These are phyloP conservation scores for Agapostemon virescens DNA, from an alignment of 2,888 invertebrate genomes.

Conservation along the genomic window DNA sequence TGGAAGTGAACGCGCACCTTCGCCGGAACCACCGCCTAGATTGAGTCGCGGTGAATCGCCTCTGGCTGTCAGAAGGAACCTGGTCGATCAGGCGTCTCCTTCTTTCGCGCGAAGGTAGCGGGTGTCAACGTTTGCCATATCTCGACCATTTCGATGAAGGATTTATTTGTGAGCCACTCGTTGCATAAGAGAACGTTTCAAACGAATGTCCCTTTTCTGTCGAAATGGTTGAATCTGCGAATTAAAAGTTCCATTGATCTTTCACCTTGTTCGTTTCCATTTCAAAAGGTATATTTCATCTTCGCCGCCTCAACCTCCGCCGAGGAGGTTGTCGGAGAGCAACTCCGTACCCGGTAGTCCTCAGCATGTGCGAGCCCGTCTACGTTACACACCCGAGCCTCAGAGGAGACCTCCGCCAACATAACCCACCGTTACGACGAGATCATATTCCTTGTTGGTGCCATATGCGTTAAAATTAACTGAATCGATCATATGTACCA, in stretches of 20 bases:
- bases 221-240: not conserved
- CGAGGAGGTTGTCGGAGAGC: constrained; percentile 85
- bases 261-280: constrained; percentile 9
- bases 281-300: constrained; percentile 83
- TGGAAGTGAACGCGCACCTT: constrained; percentile 81
- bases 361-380: constrained; percentile 84
- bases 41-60: constrained; percentile 81
- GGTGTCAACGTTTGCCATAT: not conserved
- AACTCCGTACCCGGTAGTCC: constrained; percentile 87
- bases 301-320: constrained; percentile 84
- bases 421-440: constrained; percentile 73
- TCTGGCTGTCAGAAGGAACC: constrained; percentile 83
- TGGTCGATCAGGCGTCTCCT: constrained; percentile 82
- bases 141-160: not conserved
- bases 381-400: constrained; percentile 81
- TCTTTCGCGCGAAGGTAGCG: constrained; percentile 78
- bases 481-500: constrained; percentile 61
- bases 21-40: constrained; percentile 79
- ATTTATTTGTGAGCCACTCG: too few relatives aligned
- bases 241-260: not conserved
- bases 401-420: constrained; percentile 78
- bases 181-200: too few relatives aligned
- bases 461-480: constrained; percentile 71
- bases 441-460: constrained; percentile 72
- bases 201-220: too few relatives aligned